Percentiles rank a stretch among this genome's conserved stretches.
Conservation (phyloP, 2,888 invertebrate genomes). For the Cryptocheilus praepositus region DNA sequence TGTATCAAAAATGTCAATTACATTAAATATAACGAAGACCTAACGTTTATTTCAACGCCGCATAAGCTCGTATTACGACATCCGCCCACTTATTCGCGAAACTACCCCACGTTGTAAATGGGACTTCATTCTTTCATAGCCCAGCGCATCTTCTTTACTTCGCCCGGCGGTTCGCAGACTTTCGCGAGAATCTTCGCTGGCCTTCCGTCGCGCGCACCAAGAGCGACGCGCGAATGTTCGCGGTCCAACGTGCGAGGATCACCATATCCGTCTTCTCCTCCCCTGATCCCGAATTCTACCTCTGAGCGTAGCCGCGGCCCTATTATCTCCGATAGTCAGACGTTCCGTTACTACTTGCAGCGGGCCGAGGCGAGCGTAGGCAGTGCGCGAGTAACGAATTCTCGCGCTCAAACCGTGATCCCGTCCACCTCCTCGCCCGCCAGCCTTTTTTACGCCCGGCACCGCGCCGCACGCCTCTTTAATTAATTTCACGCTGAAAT, state of each 20-base stretch:
- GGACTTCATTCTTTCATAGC: too few species aligned
- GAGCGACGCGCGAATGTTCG: constrained; percentile 21
- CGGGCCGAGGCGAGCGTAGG: constrained; percentile 7
- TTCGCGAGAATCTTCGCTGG: background rate
- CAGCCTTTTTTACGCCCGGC: too few species aligned
- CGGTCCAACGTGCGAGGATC: constrained; percentile 26
- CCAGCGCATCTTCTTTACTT: too few species aligned
- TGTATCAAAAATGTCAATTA: too few species aligned
- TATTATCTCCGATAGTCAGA: constrained; percentile 23
- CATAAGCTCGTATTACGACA: too few species aligned
- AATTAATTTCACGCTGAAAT: constrained; percentile 15
- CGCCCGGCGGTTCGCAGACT: too few species aligned
- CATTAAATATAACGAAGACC: too few species aligned
- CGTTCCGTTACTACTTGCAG: constrained; percentile 26
- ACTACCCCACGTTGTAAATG: too few species aligned
- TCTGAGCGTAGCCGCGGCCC: constrained; percentile 15
- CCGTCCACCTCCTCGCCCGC: background rate
- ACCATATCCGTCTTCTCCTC: constrained; percentile 33
- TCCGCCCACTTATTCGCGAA: too few species aligned
- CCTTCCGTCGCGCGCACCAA: constrained; percentile 19
- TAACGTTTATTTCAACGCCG: too few species aligned
- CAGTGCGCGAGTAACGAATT: too few species aligned
- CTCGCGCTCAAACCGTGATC: too few species aligned
- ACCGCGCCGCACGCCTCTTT: background rate
- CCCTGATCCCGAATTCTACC: constrained; percentile 19